Conservation (phyloP, 2,797 vertebrate species). For the Myotis daubentonii region DNA sequence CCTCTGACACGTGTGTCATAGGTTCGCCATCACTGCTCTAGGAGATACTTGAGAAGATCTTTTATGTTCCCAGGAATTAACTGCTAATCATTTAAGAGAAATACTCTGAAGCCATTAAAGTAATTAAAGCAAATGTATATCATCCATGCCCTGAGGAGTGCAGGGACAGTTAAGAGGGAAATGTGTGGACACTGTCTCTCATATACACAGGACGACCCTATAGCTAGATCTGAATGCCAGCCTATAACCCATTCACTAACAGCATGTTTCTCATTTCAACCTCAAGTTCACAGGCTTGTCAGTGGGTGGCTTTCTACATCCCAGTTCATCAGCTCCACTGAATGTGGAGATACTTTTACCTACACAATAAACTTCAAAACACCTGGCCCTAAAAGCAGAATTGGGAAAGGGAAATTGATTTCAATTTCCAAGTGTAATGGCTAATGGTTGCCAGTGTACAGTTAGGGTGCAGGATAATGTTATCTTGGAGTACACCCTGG, state of each 20-base stretch:
- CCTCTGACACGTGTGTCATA: too few relatives aligned
- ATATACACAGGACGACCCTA: conserved; percentile 31
- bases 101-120: conserved; percentile 68
- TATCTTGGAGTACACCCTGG: conserved; percentile 63
- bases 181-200: conserved; percentile 67
- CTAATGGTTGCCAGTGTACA: conserved; percentile 54
- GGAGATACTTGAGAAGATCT: conserved; percentile 64
- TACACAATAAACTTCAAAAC: conserved; percentile 67
- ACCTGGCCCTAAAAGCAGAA: conserved; percentile 57
- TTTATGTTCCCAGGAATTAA: conserved; percentile 68
- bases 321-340: conserved; percentile 63
- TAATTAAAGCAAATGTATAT: conserved; percentile 77
- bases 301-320: conserved; percentile 50
- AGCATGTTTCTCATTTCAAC: conserved; percentile 42
- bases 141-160: conserved; percentile 63
- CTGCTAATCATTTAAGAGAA: conserved; percentile 70
- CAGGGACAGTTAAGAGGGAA: conserved; percentile 64
- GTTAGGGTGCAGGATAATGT: conserved; percentile 55
- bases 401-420: conserved; percentile 77
- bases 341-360: conserved; percentile 72
- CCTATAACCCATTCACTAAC: conserved; percentile 59
- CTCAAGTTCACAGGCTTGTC: conserved; percentile 48
- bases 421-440: conserved; percentile 76
- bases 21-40: not conserved
- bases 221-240: conserved; percentile 56